phyloP scores from a whole-genome alignment of 2,797 vertebrate genomes.

The Mustela erminea region DNA sequence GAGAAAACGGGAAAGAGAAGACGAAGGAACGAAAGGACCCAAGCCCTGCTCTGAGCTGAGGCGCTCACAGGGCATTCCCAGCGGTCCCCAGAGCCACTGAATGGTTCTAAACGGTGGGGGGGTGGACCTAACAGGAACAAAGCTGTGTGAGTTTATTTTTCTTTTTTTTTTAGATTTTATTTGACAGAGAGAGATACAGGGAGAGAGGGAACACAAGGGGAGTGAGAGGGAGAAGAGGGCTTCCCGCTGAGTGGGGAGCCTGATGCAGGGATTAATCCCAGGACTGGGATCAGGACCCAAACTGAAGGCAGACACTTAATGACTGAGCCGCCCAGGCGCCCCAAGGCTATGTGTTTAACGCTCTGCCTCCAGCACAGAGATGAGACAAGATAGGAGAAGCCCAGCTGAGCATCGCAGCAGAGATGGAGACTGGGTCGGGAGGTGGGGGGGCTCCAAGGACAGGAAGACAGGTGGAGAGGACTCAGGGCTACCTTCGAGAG shows the following conservation, averaged over 20 bases:
- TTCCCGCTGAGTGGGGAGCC: too few relatives aligned
- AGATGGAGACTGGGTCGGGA: neutral
- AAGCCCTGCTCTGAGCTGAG: neutral
- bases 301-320: too few relatives aligned
- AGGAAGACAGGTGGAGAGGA: neutral
- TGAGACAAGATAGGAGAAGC: neutral
- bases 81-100: neutral
- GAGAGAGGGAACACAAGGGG: too few relatives aligned
- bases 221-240: too few relatives aligned
- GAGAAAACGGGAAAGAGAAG: neutral
- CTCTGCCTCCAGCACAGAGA: neutral
- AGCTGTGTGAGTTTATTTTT: neutral
- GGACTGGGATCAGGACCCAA: too few relatives aligned
- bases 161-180: too few relatives aligned
- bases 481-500: too few relatives aligned
- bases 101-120: rapidly evolving
- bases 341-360: neutral
- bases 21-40: neutral
- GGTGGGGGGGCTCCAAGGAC: rapidly evolving
- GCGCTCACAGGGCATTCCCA: neutral
- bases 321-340: too few relatives aligned
- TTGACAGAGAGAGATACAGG: too few relatives aligned
- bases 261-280: too few relatives aligned
- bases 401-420: rapidly evolving
- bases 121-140: neutral